Conservation (phyloP, 2,113 vertebrate genomes). For the Ciconia boyciana region DNA sequence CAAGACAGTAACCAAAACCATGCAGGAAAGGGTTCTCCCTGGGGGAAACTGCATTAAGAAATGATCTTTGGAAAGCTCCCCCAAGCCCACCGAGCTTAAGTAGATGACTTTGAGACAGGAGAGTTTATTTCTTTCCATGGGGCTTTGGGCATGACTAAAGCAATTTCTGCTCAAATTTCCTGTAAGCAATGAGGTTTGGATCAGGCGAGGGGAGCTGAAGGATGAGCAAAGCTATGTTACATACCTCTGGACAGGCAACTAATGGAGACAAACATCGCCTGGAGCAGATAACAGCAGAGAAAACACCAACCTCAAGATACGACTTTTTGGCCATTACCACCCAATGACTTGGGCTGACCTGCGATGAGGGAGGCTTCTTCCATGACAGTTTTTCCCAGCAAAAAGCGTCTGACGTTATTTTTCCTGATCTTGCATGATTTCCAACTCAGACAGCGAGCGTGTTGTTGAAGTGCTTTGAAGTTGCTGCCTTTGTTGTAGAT, state of each 20-base stretch:
- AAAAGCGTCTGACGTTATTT: neutral
- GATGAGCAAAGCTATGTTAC: neutral
- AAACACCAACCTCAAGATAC: fast-evolving
- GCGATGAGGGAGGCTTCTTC: neutral
- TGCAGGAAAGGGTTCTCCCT: neutral
- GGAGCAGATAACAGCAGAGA: neutral
- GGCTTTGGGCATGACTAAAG: neutral
- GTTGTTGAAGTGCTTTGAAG: neutral
- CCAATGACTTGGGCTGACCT: neutral
- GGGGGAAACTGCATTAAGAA: neutral
- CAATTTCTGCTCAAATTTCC: neutral
- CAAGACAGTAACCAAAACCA: neutral
- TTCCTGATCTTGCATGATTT: fast-evolving
- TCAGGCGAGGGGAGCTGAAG: neutral
- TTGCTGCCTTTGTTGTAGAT: neutral
- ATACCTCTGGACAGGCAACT: neutral
- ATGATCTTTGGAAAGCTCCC: neutral
- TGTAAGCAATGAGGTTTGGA: neutral
- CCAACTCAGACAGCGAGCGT: neutral
- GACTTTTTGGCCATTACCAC: neutral
- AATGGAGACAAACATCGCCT: neutral
- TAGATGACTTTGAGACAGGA: neutral
- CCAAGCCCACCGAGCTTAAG: neutral
- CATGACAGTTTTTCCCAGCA: fast-evolving
- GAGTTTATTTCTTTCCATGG: neutral